Percentiles rank a stretch among this genome's conserved stretches.
These are phyloP conservation scores for Ailuropoda melanoleuca DNA, from an alignment of 2,113 vertebrate genomes.

Conservation along the genomic window DNA sequence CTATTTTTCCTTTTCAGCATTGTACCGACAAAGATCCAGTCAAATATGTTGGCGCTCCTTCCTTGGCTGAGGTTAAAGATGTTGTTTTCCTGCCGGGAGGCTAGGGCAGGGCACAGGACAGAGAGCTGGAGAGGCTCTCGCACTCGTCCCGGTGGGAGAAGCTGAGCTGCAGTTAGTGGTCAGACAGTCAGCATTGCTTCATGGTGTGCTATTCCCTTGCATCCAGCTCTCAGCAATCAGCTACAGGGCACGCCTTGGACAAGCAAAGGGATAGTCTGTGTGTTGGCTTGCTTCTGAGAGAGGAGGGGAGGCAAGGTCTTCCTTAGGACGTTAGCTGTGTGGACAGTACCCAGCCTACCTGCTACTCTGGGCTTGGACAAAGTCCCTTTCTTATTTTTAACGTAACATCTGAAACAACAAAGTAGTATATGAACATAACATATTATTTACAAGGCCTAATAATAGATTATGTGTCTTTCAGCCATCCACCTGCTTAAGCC, in stretches of 20 bases:
- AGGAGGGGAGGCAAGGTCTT: neutral
- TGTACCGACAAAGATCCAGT: neutral
- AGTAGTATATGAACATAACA: neutral
- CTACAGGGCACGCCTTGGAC: neutral
- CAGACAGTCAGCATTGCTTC: neutral
- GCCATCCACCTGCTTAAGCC: neutral
- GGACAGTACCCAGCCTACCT: neutral
- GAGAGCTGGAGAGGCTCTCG: neutral
- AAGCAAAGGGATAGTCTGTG: no score
- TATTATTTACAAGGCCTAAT: slow-evolving; percentile 3
- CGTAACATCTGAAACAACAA: neutral
- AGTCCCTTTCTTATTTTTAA: neutral
- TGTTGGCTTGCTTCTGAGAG: neutral
- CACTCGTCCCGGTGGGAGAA: neutral
- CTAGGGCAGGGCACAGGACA: neutral
- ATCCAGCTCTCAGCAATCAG: neutral
- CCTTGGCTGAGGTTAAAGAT: neutral
- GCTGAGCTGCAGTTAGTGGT: neutral
- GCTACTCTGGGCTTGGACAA: neutral
- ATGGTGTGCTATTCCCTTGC: neutral
- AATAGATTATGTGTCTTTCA: neutral
- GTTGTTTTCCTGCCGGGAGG: neutral
- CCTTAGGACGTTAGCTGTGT: neutral
- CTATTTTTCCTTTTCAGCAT: neutral
- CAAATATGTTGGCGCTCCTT: neutral